phyloP scores from a whole-genome alignment of 2,113 vertebrate species.

The Bagarius yarrelli region DNA sequence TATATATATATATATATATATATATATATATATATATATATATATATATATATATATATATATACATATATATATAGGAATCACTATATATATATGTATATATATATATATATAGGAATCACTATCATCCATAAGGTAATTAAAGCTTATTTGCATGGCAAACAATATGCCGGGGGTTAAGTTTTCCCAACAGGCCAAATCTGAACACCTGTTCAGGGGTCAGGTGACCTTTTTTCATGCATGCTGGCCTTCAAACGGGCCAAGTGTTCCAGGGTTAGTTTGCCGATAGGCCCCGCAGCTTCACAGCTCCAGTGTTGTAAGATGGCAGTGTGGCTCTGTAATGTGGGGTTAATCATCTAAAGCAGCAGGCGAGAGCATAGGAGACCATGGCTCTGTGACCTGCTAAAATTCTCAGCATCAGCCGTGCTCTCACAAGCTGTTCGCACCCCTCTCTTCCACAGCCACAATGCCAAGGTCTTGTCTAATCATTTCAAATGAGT shows the following conservation, averaged over 20 bases:
- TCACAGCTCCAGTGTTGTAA: constrained; percentile 38
- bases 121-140: not conserved
- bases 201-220: constrained; percentile 32
- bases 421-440: constrained; percentile 19
- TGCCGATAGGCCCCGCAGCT: not conserved
- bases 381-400: constrained; percentile 6
- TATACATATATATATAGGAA: too few relatives aligned
- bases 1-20: too few relatives aligned
- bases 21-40: too few relatives aligned
- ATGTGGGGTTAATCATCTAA: constrained; percentile 33
- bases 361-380: constrained; percentile 29
- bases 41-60: too few relatives aligned
- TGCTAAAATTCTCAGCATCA: constrained; percentile 21
- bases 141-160: not conserved
- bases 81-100: too few relatives aligned
- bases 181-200: constrained; percentile 13
- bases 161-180: constrained; percentile 21
- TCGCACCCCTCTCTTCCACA: constrained; percentile 26
- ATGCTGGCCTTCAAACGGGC: not conserved
- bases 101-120: too few relatives aligned
- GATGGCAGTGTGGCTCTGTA: constrained; percentile 24
- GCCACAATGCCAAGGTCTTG: constrained; percentile 45
- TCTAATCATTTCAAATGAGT: constrained; percentile 36
- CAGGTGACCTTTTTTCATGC: not conserved
- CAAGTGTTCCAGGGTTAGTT: constrained; percentile 32